phyloP scores from a whole-genome alignment of 2,888 invertebrate genomes.

The Oscheius onirici region DNA sequence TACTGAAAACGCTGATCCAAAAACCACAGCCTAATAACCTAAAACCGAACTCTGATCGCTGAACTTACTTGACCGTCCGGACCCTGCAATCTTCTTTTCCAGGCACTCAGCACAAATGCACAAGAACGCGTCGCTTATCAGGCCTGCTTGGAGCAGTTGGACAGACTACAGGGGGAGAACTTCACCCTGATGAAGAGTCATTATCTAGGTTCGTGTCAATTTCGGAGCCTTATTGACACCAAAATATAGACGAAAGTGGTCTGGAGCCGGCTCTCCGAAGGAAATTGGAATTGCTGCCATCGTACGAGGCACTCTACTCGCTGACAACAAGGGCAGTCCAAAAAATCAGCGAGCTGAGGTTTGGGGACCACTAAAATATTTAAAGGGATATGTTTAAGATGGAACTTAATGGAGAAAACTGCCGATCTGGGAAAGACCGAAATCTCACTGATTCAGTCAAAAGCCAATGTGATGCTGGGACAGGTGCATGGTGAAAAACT shows the following conservation, averaged over 20 bases:
- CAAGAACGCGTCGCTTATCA: conserved; percentile 62
- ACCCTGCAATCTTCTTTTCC: conserved; percentile 15
- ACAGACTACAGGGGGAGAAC: conserved; percentile 67
- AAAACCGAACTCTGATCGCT: too few species aligned
- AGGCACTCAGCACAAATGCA: conserved; percentile 53
- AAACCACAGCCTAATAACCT: too few species aligned
- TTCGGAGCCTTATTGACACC: conserved; percentile 25
- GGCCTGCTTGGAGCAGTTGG: conserved; percentile 66
- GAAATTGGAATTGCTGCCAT: conserved; percentile 62
- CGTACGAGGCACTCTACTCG: conserved; percentile 69
- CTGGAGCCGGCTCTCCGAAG: conserved; percentile 48
- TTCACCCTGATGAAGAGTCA: conserved; percentile 56
- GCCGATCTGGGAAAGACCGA: conserved; percentile 47
- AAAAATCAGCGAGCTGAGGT: conserved; percentile 45
- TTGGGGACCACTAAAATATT: conserved; percentile 52
- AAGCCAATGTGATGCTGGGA: conserved; percentile 63
- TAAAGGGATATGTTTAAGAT: conserved; percentile 30
- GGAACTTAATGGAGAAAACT: conserved; percentile 59
- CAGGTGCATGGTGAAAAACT: conserved; percentile 62
- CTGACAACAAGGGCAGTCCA: conserved; percentile 67
- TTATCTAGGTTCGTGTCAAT: conserved; percentile 28
- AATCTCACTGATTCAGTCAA: conserved; percentile 64
- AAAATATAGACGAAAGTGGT: conserved; percentile 39
- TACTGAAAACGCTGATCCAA: too few species aligned
- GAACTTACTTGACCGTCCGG: not conserved